These are phyloP conservation scores for Eriocheir sinensis DNA, from an alignment of 1,140 invertebrate species.

Conservation along the genomic window DNA sequence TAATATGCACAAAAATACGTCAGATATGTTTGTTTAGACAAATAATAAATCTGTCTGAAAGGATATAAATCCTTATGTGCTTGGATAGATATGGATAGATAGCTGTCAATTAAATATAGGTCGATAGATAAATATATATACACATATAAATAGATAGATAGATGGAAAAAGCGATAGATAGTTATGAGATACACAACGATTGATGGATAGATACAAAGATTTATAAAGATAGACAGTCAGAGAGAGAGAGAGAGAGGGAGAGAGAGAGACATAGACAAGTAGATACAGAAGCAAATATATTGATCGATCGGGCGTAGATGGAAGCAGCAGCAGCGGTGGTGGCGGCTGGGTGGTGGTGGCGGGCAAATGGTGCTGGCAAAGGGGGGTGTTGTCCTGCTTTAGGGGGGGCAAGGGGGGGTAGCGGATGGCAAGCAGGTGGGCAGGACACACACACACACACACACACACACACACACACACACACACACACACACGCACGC, in stretches of 20 bases:
- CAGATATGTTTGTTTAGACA: no score
- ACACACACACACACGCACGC: no score
- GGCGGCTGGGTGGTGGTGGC: background rate
- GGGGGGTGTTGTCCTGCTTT: constrained; percentile 10
- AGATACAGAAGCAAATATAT: background rate
- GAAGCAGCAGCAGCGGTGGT: background rate
- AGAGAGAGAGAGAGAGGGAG: constrained; percentile 4
- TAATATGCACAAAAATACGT: background rate
- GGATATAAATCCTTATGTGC: no score
- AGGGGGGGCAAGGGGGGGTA: background rate
- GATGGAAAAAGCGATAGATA: background rate
- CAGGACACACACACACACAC: background rate
- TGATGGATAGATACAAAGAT: background rate
- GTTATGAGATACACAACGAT: no score
- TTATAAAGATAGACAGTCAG: background rate
- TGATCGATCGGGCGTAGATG: background rate
- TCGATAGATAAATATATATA: background rate
- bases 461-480: no score
- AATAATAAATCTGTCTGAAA: no score
- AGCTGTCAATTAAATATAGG: no score
- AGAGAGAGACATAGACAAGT: constrained; percentile 6
- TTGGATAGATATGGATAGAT: no score
- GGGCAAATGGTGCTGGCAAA: background rate
- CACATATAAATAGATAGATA: background rate
- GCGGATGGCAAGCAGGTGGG: background rate